Base-by-base conservation (phyloP, 2,888 invertebrate genomes). In the Synergus umbraculus region DNA sequence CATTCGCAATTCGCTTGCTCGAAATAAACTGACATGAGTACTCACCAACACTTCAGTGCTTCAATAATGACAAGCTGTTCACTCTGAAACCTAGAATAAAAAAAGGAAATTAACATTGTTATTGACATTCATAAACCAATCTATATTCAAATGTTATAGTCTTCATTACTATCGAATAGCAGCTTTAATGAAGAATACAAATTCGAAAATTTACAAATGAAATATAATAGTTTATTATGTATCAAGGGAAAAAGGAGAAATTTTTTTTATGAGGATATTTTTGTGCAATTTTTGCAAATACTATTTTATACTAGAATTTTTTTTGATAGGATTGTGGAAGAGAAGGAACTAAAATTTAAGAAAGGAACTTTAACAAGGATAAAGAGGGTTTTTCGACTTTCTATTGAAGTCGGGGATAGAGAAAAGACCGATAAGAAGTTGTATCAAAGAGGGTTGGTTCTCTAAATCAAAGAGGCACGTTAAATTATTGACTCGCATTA, bases 401-500 rank as follows among this genome's bases (percentile, higher is more conserved):
- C 60, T 22, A 60, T 60, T 60, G 60, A 60, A 60, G 60, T 60
- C 60, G 18, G 44, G 44, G 44, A 67, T 18, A 43, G n/a, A 66
- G 41, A 10, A 80, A 82, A 83, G 80, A 81, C 81, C 81, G 78
- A 80, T 83, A 81, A 84, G 76, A 82, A 78, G 77, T 83, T 80
- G 78, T 77, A 76, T n/a, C 79, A 78, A 44, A 44, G 76, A 81
- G 82, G 82, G 82, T 81, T 65, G 81, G 58, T 73, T 73, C 85
- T 82, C 85, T 86, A 87, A 89, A 89, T 89, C 88, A 88, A 87
- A 87, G 83, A 85, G 84, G 86, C 86, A 85, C 83, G 86, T 86
- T 88, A 87, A 89, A 89, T 89, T 88, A 89, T 89, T 88, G 87
- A 89, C 87, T 86, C 84, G 88, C 87, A 87, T 89, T 85, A 89